Conservation (phyloP, 1,140 invertebrate genomes). For the Mercenaria mercenaria region DNA sequence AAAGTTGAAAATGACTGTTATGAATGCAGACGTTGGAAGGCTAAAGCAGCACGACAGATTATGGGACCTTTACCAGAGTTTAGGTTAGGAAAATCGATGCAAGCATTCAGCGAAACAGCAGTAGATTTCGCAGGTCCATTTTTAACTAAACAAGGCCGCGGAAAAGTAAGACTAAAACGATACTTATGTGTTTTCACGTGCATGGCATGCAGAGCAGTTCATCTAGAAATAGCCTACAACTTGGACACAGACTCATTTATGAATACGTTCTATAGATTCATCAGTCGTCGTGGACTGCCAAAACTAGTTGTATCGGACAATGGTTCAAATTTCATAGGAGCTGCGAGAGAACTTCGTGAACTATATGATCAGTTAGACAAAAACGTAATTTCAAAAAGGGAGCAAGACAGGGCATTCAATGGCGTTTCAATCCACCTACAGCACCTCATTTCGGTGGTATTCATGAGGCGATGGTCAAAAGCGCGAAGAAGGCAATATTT, state of each 20-base stretch:
- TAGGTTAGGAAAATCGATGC: neutral
- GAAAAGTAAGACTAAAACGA: constrained; percentile 25
- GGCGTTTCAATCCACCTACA: constrained; percentile 55
- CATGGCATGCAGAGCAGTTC: constrained; percentile 12
- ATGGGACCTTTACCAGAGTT: constrained; percentile 23
- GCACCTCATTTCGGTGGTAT: constrained; percentile 29
- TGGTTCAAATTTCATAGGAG: constrained; percentile 37
- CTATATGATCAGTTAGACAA: neutral
- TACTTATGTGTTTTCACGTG: constrained; percentile 29
- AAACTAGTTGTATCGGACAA: constrained; percentile 31
- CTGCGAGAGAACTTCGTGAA: constrained; percentile 16
- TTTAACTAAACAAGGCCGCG: constrained; percentile 3
- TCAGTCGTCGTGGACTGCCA: constrained; percentile 24
- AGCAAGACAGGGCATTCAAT: constrained; percentile 29
- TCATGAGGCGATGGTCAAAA: constrained; percentile 34
- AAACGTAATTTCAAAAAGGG: neutral
- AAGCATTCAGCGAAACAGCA: constrained; percentile 18
- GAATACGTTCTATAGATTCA: constrained; percentile 36
- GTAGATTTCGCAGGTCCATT: constrained; percentile 19
- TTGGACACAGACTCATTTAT: constrained; percentile 52
- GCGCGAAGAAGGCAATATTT: neutral
- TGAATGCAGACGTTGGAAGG: constrained; percentile 10
- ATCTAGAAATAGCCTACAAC: constrained; percentile 19
- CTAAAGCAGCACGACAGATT: neutral
- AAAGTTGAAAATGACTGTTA: constrained; percentile 7